Conservation (phyloP, 2,113 vertebrate genomes). For the Ptilorrhoa leucosticta region DNA sequence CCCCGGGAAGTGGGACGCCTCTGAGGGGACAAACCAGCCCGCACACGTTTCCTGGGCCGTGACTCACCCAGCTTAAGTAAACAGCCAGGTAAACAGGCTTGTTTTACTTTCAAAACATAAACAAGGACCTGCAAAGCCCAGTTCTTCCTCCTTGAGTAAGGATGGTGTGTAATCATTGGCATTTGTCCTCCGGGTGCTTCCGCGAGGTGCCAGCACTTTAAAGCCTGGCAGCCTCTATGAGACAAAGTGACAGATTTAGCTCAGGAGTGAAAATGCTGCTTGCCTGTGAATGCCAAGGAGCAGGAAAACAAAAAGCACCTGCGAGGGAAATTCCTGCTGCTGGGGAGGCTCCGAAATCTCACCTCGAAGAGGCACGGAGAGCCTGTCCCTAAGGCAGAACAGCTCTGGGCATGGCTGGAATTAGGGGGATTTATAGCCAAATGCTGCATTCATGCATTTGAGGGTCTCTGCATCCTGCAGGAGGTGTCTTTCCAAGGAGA, state of each 20-base stretch:
- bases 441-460: neutral
- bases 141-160: neutral
- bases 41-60: neutral
- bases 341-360: accelerated
- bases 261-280: neutral
- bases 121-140: neutral
- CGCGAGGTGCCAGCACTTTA: neutral
- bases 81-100: neutral
- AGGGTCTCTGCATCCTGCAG: neutral
- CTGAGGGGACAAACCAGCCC: neutral
- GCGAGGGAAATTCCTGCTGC: neutral
- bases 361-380: accelerated
- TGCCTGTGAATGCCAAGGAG: neutral
- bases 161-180: neutral
- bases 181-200: neutral
- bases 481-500: neutral
- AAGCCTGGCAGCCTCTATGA: neutral
- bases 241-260: neutral
- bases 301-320: neutral
- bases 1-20: neutral
- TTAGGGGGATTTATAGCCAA: neutral
- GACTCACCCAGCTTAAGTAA: neutral
- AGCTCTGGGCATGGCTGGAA: neutral
- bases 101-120: slow-evolving; percentile 31
- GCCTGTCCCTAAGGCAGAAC: neutral